Evolutionary conservation across 2,797 vertebrate genomes (phyloP).

Genomic region (Epinephelus malabaricus): DNA sequence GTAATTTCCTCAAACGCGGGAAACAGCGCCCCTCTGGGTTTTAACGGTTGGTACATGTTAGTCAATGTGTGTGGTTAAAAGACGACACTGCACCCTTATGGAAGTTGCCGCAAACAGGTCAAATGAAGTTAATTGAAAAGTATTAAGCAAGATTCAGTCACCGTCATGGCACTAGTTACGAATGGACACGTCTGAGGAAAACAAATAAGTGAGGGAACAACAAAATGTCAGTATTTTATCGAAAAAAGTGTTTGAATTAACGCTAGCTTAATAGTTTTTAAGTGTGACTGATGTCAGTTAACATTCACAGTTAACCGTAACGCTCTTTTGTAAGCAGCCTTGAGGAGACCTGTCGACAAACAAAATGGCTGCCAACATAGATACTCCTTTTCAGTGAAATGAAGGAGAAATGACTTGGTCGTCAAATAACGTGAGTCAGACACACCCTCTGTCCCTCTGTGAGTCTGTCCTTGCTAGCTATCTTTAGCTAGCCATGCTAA

Average conservation of each 20-base stretch:
- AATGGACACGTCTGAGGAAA: neutral
- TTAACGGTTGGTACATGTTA: neutral
- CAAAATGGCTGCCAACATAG: neutral
- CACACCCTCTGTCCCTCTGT: neutral
- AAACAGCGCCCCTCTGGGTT: conserved; percentile 34
- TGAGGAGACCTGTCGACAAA: neutral
- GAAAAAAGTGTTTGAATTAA: too few relatives aligned
- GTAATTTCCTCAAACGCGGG: neutral
- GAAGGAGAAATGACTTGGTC: neutral
- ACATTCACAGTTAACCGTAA: neutral
- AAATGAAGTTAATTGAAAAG: neutral
- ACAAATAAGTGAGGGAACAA: neutral
- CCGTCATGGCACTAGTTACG: too few relatives aligned
- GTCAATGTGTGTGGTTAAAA: neutral
- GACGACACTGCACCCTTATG: neutral
- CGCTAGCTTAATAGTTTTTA: neutral
- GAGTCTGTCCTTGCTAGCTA: neutral
- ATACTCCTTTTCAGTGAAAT: neutral
- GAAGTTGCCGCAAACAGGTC: neutral
- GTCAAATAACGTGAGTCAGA: conserved; percentile 11
- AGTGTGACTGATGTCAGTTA: neutral
- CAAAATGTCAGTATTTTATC: neutral
- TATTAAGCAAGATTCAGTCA: neutral
- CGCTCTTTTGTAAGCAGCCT: neutral
- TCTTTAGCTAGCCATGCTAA: conserved; percentile 6